These are phyloP conservation scores for Macrosteles quadrilineatus DNA, from an alignment of 1,140 invertebrate genomes.

Conservation along the genomic window DNA sequence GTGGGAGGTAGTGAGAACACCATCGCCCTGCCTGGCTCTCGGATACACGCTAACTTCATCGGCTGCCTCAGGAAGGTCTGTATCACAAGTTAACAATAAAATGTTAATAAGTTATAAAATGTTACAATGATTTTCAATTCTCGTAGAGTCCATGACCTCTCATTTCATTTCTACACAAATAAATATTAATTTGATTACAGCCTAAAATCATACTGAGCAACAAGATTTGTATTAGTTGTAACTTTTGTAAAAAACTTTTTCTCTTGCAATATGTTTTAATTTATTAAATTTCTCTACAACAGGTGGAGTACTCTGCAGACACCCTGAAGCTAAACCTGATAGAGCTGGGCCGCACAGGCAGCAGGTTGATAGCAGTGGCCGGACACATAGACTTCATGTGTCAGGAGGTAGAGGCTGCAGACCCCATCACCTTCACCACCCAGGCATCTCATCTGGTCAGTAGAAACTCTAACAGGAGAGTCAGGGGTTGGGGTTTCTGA, in stretches of 20 bases:
- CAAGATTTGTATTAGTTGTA: too few relatives aligned
- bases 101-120: not conserved
- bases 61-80: conserved; percentile 93
- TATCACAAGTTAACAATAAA: conserved; percentile 10
- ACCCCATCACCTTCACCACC: conserved; percentile 90
- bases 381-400: conserved; percentile 90
- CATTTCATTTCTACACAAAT: too few relatives aligned
- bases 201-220: too few relatives aligned
- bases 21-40: conserved; percentile 74
- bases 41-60: conserved; percentile 87
- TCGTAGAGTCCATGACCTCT: too few relatives aligned
- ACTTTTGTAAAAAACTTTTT: too few relatives aligned
- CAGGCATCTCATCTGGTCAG: conserved; percentile 85
- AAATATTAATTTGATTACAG: too few relatives aligned
- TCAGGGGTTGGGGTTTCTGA: too few relatives aligned
- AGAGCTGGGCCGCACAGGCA: conserved; percentile 81
- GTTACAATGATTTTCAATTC: too few relatives aligned
- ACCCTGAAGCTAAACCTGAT: conserved; percentile 85
- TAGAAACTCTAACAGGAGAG: conserved; percentile 35
- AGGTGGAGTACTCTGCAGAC: conserved; percentile 93
- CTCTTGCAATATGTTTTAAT: too few relatives aligned
- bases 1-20: conserved; percentile 88
- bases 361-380: conserved; percentile 82
- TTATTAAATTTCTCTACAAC: too few relatives aligned
- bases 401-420: conserved; percentile 78